Conservation (phyloP, 2,797 vertebrate species). For the Limnodromus scolopaceus region DNA sequence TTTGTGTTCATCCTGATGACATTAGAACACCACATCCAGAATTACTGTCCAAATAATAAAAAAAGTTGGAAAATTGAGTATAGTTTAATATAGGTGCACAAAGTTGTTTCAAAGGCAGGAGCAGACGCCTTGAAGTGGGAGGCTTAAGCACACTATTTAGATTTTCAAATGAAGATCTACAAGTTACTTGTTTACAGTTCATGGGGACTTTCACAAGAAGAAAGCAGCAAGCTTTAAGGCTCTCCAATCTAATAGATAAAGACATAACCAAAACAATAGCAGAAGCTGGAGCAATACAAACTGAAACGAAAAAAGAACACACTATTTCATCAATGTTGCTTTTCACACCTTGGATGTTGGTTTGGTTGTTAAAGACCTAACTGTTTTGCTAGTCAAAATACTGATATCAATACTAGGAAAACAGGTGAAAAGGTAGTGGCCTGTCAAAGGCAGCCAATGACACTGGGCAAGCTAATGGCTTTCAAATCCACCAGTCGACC, state of each 20-base stretch:
- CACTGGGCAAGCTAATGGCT: background rate
- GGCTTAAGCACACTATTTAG: background rate
- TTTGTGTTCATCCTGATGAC: background rate
- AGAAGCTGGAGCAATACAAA: background rate
- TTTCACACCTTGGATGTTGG: background rate
- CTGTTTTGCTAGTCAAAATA: background rate
- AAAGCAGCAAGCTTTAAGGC: background rate
- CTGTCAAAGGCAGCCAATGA: background rate
- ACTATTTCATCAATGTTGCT: background rate
- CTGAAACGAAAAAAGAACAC: background rate
- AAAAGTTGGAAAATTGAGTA: background rate
- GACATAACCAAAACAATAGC: background rate
- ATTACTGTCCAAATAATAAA: background rate
- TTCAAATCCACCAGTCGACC: background rate
- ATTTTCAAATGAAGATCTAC: background rate
- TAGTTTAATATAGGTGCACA: background rate
- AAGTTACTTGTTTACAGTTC: background rate
- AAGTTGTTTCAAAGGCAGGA: background rate
- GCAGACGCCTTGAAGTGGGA: background rate
- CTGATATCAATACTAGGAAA: background rate
- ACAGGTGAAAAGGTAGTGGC: rapidly evolving
- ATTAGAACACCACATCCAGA: background rate
- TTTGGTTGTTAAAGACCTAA: background rate
- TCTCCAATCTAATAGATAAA: background rate
- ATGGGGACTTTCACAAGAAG: background rate